These are phyloP conservation scores for Archegozetes longisetosus DNA, from an alignment of 1,140 invertebrate species.

Conservation along the genomic window DNA sequence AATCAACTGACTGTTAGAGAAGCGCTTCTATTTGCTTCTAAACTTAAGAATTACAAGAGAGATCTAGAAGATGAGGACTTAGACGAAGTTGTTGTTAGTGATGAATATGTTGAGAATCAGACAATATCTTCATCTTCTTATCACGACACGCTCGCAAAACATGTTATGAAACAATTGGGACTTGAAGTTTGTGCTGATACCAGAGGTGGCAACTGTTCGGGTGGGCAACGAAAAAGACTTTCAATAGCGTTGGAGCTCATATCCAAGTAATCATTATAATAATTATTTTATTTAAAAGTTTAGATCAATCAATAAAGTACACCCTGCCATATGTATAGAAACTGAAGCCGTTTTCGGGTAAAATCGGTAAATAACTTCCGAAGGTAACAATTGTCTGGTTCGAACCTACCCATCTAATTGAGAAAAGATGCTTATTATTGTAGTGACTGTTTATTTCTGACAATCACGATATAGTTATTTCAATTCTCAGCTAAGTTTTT, in stretches of 20 bases:
- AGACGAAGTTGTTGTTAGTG: background rate
- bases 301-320: too few species aligned
- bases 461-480: too few species aligned
- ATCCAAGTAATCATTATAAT: constrained; percentile 11
- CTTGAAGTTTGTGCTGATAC: constrained; percentile 16
- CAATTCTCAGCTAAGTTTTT: too few species aligned
- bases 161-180: constrained; percentile 12
- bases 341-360: too few species aligned
- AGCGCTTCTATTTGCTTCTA: constrained; percentile 75
- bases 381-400: too few species aligned
- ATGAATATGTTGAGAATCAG: background rate
- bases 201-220: constrained; percentile 26
- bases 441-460: too few species aligned
- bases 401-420: too few species aligned
- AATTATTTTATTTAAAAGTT: background rate
- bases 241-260: constrained; percentile 84
- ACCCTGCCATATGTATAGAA: too few species aligned
- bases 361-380: too few species aligned
- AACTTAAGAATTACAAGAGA: constrained; percentile 46
- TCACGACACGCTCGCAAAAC: constrained; percentile 4
- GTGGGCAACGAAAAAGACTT: constrained; percentile 78
- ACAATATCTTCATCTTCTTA: background rate
- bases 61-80: background rate
- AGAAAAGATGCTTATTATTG: too few species aligned
- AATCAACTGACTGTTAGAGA: constrained; percentile 74